Base-by-base conservation (phyloP, 2,113 vertebrate genomes). In the Chionodraco myersi region DNA sequence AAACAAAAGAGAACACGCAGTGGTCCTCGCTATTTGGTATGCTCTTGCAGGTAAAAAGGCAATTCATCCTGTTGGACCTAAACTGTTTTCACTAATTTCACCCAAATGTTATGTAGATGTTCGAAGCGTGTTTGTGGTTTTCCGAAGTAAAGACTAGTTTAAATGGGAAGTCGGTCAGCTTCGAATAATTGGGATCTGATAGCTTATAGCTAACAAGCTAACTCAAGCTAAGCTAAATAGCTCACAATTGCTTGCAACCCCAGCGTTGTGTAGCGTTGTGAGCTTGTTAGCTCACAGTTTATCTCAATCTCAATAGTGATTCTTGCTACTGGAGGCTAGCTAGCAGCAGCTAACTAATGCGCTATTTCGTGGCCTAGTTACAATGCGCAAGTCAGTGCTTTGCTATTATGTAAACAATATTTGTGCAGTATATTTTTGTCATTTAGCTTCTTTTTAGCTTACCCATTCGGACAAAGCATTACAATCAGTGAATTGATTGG, bases 1-100 rank as follows among this genome's bases (percentile, higher is more conserved):
- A 95, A 95, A 95, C 94, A 95, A 95, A 95, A 94, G 93, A 93
- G 89, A 94, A 90, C 93, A 93, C 94, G 91, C 93, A 95, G 88
- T 95, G 92, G 92, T 90, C 91, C 93, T 93, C 91, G 88, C 87
- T 78, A 88, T 93, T 86, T 95, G 95, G 94, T 93, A 95, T 96
- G 95, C 89, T 91, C 93, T 95, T 94, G 93, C 94, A 95, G 95
- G 95, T 96, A 95, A 93, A 91, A 75, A 53, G 14, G 3, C 0
- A 9, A 48, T 44, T 54, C 4, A 61, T 70, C 52, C n/a, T 36
- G 2, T 13, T 8, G 9, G 0, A 61, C 1, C n/a, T 15, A 5
- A 47, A 10, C 4, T 21, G 8, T 64, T 67, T 82, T 58, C 6
- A 13, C 30, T 48, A 14, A 4, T 57, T 58, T 69, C 10, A 1